A percentile compares a stretch with the other conserved stretches of the same genome.
Conservation (phyloP, 2,888 invertebrate species). For the Spilarctia lutea region DNA sequence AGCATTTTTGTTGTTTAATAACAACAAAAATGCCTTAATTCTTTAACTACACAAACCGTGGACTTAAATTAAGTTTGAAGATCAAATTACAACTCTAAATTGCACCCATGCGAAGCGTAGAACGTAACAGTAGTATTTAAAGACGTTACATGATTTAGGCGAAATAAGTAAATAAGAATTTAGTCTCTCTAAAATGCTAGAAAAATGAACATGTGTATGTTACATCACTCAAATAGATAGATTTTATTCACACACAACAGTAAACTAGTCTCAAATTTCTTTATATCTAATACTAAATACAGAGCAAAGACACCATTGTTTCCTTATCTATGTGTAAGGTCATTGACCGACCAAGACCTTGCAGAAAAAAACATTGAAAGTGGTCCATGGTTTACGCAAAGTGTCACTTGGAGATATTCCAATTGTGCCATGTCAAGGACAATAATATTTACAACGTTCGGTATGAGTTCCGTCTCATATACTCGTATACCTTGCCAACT, state of each 20-base stretch:
- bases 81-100: not conserved
- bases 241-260: not conserved
- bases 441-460: conserved; percentile 31
- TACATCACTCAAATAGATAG: not conserved
- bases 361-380: conserved; percentile 7
- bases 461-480: conserved; percentile 2
- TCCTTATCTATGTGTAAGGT: not conserved
- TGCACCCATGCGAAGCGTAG: not conserved
- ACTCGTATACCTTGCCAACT: conserved; percentile 13
- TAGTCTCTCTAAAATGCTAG: not conserved
- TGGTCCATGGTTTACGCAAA: conserved; percentile 15
- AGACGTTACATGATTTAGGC: not conserved
- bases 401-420: conserved; percentile 42
- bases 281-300: not conserved
- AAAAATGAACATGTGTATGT: not conserved
- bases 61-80: not conserved
- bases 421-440: conserved; percentile 42
- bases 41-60: not conserved
- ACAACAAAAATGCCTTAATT: not conserved
- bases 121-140: not conserved
- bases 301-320: conserved; percentile 1
- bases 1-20: no score
- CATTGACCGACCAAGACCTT: conserved; percentile 22
- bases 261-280: not conserved
- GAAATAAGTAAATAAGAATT: not conserved